Evolutionary conservation across 2,113 vertebrate genomes (phyloP), one percentile per base, ranked within the genome.

Genomic region (Natator depressus): DNA sequence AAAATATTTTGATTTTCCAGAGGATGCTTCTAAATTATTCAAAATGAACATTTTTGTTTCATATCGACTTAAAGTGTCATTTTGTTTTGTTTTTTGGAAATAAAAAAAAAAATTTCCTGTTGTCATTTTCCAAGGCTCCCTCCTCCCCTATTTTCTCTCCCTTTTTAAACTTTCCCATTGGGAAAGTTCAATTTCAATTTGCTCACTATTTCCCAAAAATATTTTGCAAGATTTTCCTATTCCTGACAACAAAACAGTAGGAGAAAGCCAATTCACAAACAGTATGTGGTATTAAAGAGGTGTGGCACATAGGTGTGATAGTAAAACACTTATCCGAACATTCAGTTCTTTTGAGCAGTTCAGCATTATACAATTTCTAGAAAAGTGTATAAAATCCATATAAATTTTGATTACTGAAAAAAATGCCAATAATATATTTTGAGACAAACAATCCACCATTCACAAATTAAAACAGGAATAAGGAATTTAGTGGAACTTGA

Each of bases 81-180:
- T 51, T 69, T 13, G 78, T 69, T 82, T 79, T 85, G 22, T 79
- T 4, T 53, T 29, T 65, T 75, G 20, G 4, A 35, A 79, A 89
- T 9, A 35, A 53, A 19, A 85, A 31, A n/a, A n/a, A n/a, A n/a
- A n/a, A n/a, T 38, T 69, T 53, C 50, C 13, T 51, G 12, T 24
- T 19, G 27, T 31, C 1, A 1, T 35, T 76, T 4, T 11, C 9
- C 38, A 24, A 11, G 19, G n/a, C 1, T 8, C 14, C 5, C 2
- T 1, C 9, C 8, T 3, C 2, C 2, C 5, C 16, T 53, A 51
- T 31, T 7, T 38, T 62, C 54, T 50, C 72, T 87, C 38, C 75
- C 5, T 51, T 69, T 85, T 47, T 8, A 29, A 46, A 46, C 81
- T 84, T 69, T 85, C 76, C 42, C 12, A 54, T 2, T 65, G 42